A percentile compares a stretch with the other conserved stretches of the same genome.
phyloP scores from a whole-genome alignment of 2,888 invertebrate genomes.

The Diarsia brunnea region DNA sequence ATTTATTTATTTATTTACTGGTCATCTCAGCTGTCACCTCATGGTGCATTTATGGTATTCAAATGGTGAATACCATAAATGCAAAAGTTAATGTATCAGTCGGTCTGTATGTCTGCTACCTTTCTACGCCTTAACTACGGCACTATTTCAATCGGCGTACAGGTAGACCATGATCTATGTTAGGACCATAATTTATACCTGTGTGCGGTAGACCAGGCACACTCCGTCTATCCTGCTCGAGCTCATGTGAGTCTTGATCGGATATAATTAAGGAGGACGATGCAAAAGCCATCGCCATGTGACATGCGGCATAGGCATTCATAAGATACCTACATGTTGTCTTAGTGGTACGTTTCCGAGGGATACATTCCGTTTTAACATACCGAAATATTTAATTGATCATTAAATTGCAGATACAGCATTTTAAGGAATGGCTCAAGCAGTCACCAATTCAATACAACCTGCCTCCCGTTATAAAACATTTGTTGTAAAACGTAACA shows the following conservation, averaged over 20 bases:
- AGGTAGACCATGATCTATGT: not conserved
- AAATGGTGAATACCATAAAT: not conserved
- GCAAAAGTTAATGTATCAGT: not conserved
- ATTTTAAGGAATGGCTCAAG: not conserved
- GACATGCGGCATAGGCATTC: too few relatives aligned
- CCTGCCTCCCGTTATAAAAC: not conserved
- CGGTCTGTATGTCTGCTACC: not conserved
- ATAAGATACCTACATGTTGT: too few relatives aligned
- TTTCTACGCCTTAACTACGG: not conserved
- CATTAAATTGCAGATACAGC: not conserved
- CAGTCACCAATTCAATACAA: not conserved
- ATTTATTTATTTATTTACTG: too few relatives aligned
- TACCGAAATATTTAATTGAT: not conserved
- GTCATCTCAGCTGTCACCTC: too few relatives aligned
- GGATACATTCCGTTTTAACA: not conserved
- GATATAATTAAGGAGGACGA: not conserved
- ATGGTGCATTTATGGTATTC: too few relatives aligned
- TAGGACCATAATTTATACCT: not conserved
- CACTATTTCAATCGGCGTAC: not conserved
- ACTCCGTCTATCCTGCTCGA: not conserved
- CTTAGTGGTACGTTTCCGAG: not conserved
- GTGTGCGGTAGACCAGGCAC: not conserved
- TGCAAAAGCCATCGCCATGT: not conserved
- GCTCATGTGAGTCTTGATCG: not conserved
- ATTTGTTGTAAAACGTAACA: slow-evolving; percentile 28